Percentiles rank a stretch among this genome's conserved stretches.
Evolutionary conservation across 2,113 vertebrate species (phyloP).

Genomic region (Arizona elegans): DNA sequence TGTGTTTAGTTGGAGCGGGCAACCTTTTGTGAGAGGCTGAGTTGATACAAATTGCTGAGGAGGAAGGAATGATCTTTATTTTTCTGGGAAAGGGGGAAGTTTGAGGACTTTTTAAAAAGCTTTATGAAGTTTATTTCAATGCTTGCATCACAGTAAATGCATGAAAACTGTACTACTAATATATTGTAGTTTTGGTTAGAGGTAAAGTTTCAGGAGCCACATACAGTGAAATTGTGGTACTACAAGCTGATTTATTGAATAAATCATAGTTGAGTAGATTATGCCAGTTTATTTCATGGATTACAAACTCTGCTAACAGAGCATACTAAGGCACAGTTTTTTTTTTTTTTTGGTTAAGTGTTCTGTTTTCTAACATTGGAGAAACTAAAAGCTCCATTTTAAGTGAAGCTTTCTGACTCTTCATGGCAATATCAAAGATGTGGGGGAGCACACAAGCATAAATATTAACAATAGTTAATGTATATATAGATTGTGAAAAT

Average conservation of each 20-base stretch:
- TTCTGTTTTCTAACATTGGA: background rate
- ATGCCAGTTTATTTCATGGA: background rate
- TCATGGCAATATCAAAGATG: background rate
- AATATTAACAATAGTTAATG: slow-evolving; percentile 6
- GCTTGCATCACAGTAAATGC: background rate
- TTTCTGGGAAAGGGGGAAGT: background rate
- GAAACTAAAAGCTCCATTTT: background rate
- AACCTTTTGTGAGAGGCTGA: background rate
- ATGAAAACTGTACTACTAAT: background rate
- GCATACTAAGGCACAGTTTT: background rate
- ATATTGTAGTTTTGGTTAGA: background rate
- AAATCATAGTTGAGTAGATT: background rate
- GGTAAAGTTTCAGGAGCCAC: background rate
- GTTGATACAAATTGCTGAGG: background rate
- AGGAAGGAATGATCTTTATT: background rate
- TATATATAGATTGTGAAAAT: background rate
- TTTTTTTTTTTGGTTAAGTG: background rate
- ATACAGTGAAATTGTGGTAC: background rate
- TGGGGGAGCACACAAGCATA: background rate
- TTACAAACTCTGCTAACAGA: background rate
- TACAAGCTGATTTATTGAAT: background rate
- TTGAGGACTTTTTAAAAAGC: background rate
- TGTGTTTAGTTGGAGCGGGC: background rate
- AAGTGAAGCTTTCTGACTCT: background rate
- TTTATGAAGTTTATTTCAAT: background rate